These are phyloP conservation scores for Stenichneumon culpator DNA, from an alignment of 2,888 invertebrate genomes.

Conservation along the genomic window DNA sequence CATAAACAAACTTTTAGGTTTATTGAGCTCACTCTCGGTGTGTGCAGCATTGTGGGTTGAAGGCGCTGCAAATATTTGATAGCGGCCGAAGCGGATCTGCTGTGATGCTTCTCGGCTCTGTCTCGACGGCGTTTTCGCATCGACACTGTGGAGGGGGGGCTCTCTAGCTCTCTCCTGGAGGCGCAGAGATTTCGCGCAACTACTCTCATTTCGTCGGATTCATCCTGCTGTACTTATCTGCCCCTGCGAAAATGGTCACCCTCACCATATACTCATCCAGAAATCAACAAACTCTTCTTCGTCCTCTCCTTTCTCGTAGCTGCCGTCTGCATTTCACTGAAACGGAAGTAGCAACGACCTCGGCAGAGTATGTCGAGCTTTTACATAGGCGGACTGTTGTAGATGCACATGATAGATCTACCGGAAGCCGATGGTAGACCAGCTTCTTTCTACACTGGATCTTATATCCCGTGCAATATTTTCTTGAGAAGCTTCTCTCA, in stretches of 20 bases:
- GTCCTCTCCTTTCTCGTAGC: not conserved
- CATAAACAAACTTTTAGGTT: conserved; percentile 83
- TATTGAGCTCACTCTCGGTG: conserved; percentile 77
- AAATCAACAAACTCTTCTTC: not conserved
- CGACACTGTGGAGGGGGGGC: conserved; percentile 19
- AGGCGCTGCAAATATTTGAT: conserved; percentile 83
- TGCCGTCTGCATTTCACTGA: not conserved
- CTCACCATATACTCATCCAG: conserved; percentile 8
- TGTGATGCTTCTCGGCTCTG: conserved; percentile 43
- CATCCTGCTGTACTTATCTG: conserved; percentile 15
- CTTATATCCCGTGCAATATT: not conserved
- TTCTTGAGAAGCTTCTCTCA: not conserved
- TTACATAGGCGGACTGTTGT: not conserved
- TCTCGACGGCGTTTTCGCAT: conserved; percentile 45
- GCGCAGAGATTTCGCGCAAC: conserved; percentile 31
- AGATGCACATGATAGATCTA: not conserved
- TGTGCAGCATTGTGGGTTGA: conserved; percentile 74
- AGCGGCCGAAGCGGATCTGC: conserved; percentile 71
- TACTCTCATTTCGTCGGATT: conserved; percentile 43
- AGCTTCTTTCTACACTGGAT: not conserved
- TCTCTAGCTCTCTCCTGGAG: not conserved
- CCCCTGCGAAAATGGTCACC: conserved; percentile 41
- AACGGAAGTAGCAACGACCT: not conserved
- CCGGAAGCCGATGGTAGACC: not conserved
- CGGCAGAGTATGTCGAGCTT: not conserved